A percentile compares a stretch with the other conserved stretches of the same genome.
These are phyloP conservation scores for Nemopilema nomurai DNA, from an alignment of 30 jellyfish, hydroid and myxozoan genomes.

Conservation along the genomic window DNA sequence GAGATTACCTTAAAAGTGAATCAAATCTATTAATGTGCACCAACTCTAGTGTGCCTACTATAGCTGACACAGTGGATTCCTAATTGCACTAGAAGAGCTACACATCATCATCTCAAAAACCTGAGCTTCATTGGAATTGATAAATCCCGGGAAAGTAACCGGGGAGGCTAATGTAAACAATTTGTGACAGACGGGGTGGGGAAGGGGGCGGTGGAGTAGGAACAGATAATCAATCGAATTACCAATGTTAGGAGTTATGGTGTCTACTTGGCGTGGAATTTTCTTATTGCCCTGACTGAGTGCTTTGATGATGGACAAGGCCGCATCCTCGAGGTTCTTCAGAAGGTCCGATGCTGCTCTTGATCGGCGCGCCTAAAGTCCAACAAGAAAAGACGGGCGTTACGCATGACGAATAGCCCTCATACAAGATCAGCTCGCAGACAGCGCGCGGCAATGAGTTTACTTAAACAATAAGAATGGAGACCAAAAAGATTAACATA, in stretches of 20 bases:
- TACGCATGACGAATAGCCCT: neutral
- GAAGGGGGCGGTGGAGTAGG: too few species aligned
- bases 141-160: too few species aligned
- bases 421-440: neutral
- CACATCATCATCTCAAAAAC: too few species aligned
- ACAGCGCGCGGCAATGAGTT: conserved; percentile 5
- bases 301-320: conserved; percentile 56
- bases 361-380: conserved; percentile 35
- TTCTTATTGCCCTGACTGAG: conserved; percentile 24
- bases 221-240: neutral
- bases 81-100: too few species aligned
- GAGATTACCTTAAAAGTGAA: too few species aligned
- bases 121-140: too few species aligned
- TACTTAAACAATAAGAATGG: neutral
- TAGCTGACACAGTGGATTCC: too few species aligned
- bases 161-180: too few species aligned
- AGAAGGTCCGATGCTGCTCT: conserved; percentile 46
- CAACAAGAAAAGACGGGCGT: neutral
- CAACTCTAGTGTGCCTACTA: too few species aligned
- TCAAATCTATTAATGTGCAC: too few species aligned
- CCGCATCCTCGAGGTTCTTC: conserved; percentile 57
- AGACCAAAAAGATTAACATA: conserved; percentile 27
- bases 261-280: neutral
- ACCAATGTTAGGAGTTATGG: conserved; percentile 65
- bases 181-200: too few species aligned